These are phyloP conservation scores for Sminthurinus aureus DNA, from an alignment of 2,888 invertebrate genomes.

Conservation along the genomic window DNA sequence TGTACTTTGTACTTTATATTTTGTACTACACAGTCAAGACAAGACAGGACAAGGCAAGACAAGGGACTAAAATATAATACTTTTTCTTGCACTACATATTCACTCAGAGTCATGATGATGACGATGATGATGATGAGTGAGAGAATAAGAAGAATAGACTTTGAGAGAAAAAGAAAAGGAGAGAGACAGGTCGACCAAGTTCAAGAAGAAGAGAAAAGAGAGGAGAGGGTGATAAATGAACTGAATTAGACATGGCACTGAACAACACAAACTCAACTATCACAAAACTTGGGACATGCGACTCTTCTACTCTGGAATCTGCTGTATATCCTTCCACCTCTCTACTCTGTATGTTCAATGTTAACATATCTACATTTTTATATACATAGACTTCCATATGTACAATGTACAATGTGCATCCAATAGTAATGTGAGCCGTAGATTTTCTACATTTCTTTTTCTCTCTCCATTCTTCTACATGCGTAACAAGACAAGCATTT, in stretches of 20 bases:
- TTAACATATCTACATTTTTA: background rate
- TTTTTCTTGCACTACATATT: background rate
- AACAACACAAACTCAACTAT: constrained; percentile 28
- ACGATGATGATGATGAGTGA: background rate
- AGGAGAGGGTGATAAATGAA: constrained; percentile 53
- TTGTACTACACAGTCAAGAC: no score
- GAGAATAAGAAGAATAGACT: background rate
- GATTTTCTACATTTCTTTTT: background rate
- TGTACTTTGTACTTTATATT: background rate
- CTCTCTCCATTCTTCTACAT: constrained; percentile 33
- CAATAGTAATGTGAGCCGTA: constrained; percentile 30
- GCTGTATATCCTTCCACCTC: background rate
- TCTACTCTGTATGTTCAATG: no score
- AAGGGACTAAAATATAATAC: background rate
- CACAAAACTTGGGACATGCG: constrained; percentile 15
- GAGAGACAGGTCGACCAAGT: constrained; percentile 34
- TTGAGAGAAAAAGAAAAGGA: background rate
- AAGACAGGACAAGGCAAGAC: no score
- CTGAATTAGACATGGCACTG: constrained; percentile 49
- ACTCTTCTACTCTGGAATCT: constrained; percentile 2
- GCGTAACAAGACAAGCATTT: constrained; percentile 52
- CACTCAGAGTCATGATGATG: background rate
- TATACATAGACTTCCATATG: background rate
- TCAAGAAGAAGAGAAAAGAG: constrained; percentile 25
- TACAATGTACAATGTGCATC: constrained; percentile 3